These are phyloP conservation scores for Leuciscus waleckii DNA, from an alignment of 2,797 vertebrate genomes.

Conservation along the genomic window DNA sequence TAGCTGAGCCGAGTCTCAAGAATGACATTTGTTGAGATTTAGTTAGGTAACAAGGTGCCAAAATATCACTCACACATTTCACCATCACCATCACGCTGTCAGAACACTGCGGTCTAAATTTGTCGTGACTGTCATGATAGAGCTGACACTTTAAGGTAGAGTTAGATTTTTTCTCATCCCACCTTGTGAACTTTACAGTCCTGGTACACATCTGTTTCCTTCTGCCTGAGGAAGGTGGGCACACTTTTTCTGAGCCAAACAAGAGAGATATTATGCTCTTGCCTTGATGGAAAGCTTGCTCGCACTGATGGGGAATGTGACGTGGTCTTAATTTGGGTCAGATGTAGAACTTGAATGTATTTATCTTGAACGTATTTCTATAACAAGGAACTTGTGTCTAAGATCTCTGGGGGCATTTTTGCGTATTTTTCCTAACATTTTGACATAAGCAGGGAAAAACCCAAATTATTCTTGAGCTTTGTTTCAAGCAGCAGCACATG, in stretches of 20 bases:
- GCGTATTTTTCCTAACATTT: slow-evolving; percentile 64
- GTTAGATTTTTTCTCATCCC: not conserved
- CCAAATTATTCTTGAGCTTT: slow-evolving; percentile 49
- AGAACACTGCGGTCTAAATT: not conserved
- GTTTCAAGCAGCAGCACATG: slow-evolving; percentile 16
- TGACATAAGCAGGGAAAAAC: slow-evolving; percentile 57
- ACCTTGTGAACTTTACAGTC: not conserved
- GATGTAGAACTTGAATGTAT: slow-evolving; percentile 62
- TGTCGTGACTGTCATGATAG: not conserved
- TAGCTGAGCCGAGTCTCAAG: not conserved
- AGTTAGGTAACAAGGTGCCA: slow-evolving; percentile 25
- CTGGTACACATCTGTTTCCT: slow-evolving; percentile 7
- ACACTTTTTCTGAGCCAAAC: slow-evolving; percentile 65
- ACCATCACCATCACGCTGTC: not conserved
- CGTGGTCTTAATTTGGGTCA: slow-evolving; percentile 67
- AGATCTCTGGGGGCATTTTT: slow-evolving; percentile 49
- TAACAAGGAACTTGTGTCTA: slow-evolving; percentile 67
- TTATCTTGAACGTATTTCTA: slow-evolving; percentile 47
- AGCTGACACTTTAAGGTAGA: not conserved
- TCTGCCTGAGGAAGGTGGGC: slow-evolving; percentile 10
- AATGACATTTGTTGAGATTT: slow-evolving; percentile 1
- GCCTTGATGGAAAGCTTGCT: slow-evolving; percentile 71
- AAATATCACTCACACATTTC: slow-evolving; percentile 19
- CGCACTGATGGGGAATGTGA: slow-evolving; percentile 67
- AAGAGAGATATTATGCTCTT: slow-evolving; percentile 74